Evolutionary conservation across 2,113 vertebrate species (phyloP), one percentile per base, ranked within the genome.

Genomic region (Thinocorus orbignyianus): DNA sequence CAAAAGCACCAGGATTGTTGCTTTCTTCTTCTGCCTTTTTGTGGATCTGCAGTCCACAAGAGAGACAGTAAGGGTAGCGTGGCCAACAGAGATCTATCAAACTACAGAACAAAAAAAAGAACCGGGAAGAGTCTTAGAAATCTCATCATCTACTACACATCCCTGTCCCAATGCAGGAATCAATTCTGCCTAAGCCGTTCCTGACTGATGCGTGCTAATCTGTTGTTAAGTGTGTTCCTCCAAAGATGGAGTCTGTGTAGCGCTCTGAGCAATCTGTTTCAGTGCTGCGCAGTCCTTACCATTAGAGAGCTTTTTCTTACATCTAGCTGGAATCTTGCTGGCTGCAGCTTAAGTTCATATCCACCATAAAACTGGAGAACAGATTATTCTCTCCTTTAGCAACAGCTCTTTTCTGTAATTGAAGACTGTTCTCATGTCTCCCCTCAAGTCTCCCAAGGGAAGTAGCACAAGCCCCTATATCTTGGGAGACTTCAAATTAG

Each of bases 401-500:
- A 90, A 25, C 55, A 73, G 57, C 62, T 84, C 81, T 76, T 76
- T 94, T 72, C 49, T 76, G 77, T 93, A 95, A 81, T 85, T 91
- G 88, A 87, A 85, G 91, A 42, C 84, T 81, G 39, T 81, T 95
- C 91, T 93, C 44, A 23, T 72, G 94, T 89, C 83, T 95, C 57
- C 69, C 48, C 48, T 95, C 83, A 17, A 1, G 79, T 87, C 83
- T 92, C 92, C 88, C 91, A 85, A 51, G 90, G 86, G 86, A 87
- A 57, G 49, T 9, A 69, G 80, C 76, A 13, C 69, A 81, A 93
- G 65, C 73, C 73, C 70, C 41, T 52, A 2, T 85, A 19, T 93
- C 92, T 92, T 92, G 49, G 25, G 88, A 93, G 66, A 72, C 81
- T 89, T 92, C 86, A 88, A 92, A 92, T 96, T 82, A 85, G 81